These are phyloP conservation scores for Pseudomyrmex gracilis DNA, from an alignment of 1,140 invertebrate genomes.

Conservation along the genomic window DNA sequence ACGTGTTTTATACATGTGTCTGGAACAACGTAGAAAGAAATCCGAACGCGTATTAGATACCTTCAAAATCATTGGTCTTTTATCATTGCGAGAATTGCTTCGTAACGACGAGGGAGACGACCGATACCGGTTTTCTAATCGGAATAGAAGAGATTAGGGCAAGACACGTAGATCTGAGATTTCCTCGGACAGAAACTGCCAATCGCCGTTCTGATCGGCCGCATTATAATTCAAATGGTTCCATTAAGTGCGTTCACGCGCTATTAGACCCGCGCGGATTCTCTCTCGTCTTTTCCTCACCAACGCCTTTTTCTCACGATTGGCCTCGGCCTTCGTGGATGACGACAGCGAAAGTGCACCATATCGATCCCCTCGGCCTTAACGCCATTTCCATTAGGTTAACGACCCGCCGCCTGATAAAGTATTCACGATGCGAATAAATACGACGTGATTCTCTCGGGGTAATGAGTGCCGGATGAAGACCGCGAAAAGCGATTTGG, in stretches of 20 bases:
- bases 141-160: slow-evolving; percentile 61
- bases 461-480: slow-evolving; percentile 16
- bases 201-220: slow-evolving; percentile 65
- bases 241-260: slow-evolving; percentile 74
- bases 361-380: slow-evolving; percentile 70
- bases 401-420: slow-evolving; percentile 71
- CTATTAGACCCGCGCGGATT: slow-evolving; percentile 69
- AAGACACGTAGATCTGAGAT: slow-evolving; percentile 12
- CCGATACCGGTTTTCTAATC: slow-evolving; percentile 68
- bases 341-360: slow-evolving; percentile 67
- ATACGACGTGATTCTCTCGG: slow-evolving; percentile 63
- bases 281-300: slow-evolving; percentile 45
- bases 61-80: slow-evolving; percentile 31
- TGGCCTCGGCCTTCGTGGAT: slow-evolving; percentile 57
- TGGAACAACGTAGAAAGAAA: background rate
- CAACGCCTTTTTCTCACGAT: slow-evolving; percentile 57
- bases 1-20: background rate
- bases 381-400: slow-evolving; percentile 73
- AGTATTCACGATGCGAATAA: slow-evolving; percentile 72
- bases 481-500: slow-evolving; percentile 11
- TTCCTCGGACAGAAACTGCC: slow-evolving; percentile 54
- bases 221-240: slow-evolving; percentile 73
- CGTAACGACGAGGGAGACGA: slow-evolving; percentile 49
- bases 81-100: slow-evolving; percentile 55
- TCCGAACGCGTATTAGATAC: background rate